Evolutionary conservation across 2,888 invertebrate genomes (phyloP), one percentile per base, ranked within the genome.

Genomic region (Himalopsyche anomala): DNA sequence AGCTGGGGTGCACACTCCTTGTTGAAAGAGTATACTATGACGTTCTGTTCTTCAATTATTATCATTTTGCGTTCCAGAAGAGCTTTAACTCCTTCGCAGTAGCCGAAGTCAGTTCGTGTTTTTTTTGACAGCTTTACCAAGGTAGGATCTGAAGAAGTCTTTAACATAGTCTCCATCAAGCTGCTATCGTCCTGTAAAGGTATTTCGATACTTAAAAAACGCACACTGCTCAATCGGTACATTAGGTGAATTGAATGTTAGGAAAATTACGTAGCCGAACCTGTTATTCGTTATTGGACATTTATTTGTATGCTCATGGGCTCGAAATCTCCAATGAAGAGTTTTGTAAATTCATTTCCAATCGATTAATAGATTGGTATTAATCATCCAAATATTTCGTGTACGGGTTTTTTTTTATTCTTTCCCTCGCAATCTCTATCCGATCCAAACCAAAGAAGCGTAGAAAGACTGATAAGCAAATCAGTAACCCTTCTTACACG

Each of bases 11-110:
- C 54, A 45, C 88, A 88, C 8, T 86, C 82, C 12, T 55, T 85
- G 38, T 85, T 86, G 17, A 87, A 79, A 15, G 54, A 80, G 11
- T 80, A 80, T n/a, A 86, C 45, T 1, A 88, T 83, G 8, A 85
- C 55, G 5, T 55, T 83, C 51, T 86, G 83, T 79, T 88, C 87
- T 45, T 88, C 87, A 12, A 88, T 86, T 45, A 87, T 19, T 81
- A 88, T 69, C 8, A 69, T 80, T 38, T 87, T 85, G n/a, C 55
- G 38, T 8, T 36, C 36, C 8, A 85, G 28, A n/a, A 81, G 69
- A 9, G 54, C 83, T 74, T 84, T 85, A 1, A 87, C 54, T 12
- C 82, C 87, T 5, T 85, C 19, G 62, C 62, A 62, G 28, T 12
- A 28, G 8, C 28, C 6, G 11, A 19, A 62, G 28, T 62, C 62